Evolutionary conservation across 2,888 invertebrate species (phyloP), one percentile per base, ranked within the genome.

Genomic region (Boloria selene): DNA sequence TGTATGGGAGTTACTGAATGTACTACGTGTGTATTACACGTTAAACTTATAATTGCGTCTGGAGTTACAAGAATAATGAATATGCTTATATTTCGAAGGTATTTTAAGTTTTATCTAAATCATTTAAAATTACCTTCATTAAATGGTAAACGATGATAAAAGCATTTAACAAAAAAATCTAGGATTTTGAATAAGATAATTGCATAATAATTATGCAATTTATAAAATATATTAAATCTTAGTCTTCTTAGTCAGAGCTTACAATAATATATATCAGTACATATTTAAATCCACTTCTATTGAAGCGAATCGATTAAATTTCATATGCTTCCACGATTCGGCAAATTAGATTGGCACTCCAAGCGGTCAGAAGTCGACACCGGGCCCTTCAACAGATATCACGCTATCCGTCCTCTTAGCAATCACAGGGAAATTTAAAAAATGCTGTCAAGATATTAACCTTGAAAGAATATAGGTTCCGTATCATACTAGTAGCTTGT

Each of bases 321-420:
- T 85, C 85, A 86, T 85, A 89, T 90, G 90, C 88, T 87, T 83
- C 87, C 87, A 77, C 85, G 86, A 87, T 82, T 89, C 88, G 82
- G 82, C 83, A 90, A 91, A 91, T 91, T 88, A 91, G 88, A 89
- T 88, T 85, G 83, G 82, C 84, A 87, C 90, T 91, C 83, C 77
- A 87, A 87, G 82, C 92, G 92, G 91, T 91, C 91, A 90, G 88
- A 87, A 87, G 85, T 83, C 87, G 88, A 88, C 88, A 86, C 84
- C 84, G 84, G 74, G 82, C 80, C 82, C 86, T 87, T 82, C 79
- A 82, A 75, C 76, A 80, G 84, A 84, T 85, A 83, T 85, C 80
- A 79, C 75, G 79, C 77, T 74, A 77, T 76, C 75, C 81, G 77
- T 79, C 84, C 84, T 82, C 82, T 79, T 80, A 75, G 83, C 84